Evolutionary conservation across 2,888 invertebrate genomes (phyloP).

Genomic region (Poecilus cupreus): DNA sequence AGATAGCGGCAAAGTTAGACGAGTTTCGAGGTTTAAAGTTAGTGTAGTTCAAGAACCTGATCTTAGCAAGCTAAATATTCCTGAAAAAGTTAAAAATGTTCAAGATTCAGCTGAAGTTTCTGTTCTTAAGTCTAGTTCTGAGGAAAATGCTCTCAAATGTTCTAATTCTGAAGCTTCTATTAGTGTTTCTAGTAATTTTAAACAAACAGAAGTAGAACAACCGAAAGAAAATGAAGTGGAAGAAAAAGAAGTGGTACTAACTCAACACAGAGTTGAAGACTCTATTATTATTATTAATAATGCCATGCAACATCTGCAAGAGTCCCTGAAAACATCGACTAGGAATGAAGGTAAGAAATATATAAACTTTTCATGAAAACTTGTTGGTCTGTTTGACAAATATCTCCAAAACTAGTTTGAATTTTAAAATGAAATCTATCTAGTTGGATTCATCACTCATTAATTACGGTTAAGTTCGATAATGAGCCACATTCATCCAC

Average conservation of each 20-base stretch:
- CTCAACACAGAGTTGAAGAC: conserved; percentile 21
- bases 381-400: too few relatives aligned
- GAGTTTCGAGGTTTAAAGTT: conserved; percentile 74
- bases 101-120: not conserved
- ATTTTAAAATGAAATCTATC: too few relatives aligned
- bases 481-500: too few relatives aligned
- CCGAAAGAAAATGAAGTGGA: not conserved
- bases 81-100: conserved; percentile 4
- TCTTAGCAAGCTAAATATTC: conserved; percentile 66
- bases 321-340: conserved; percentile 29
- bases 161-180: not conserved
- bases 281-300: conserved; percentile 44
- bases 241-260: not conserved
- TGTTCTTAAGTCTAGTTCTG: not conserved
- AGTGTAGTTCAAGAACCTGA: conserved; percentile 74
- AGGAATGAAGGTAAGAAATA: conserved; percentile 1
- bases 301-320: conserved; percentile 53
- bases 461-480: too few relatives aligned
- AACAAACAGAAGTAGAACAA: not conserved
- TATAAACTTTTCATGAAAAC: too few relatives aligned
- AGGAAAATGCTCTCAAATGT: not conserved
- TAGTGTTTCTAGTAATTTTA: not conserved
- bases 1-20: conserved; percentile 67
- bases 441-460: too few relatives aligned
- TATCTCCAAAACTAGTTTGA: too few relatives aligned